Percentiles rank a stretch among this genome's conserved stretches.
Evolutionary conservation across 2,113 vertebrate genomes (phyloP).

Genomic region (Bos indicus): DNA sequence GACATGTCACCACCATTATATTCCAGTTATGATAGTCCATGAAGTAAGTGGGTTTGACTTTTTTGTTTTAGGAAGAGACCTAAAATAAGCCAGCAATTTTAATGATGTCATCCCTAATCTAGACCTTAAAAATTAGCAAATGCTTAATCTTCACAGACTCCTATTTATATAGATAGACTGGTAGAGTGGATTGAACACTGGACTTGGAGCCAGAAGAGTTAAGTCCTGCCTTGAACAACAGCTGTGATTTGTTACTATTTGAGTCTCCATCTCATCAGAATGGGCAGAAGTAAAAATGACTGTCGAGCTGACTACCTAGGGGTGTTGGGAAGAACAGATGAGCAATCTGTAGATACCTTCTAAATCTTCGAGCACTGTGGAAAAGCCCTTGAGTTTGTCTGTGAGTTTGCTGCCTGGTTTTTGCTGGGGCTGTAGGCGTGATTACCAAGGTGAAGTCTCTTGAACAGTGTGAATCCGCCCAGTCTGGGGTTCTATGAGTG

Average conservation of each 20-base stretch:
- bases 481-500: neutral
- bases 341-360: neutral
- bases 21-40: neutral
- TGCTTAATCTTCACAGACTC: neutral
- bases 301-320: neutral
- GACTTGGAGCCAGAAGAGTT: neutral
- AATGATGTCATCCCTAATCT: neutral
- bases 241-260: neutral
- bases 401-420: neutral
- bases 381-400: neutral
- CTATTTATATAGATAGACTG: neutral
- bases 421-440: neutral
- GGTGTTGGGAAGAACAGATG: neutral
- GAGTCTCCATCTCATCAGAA: neutral
- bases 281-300: neutral
- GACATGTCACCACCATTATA: neutral
- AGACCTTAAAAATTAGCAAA: slow-evolving; percentile 12
- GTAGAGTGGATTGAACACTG: neutral
- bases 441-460: neutral
- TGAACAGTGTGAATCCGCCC: neutral
- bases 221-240: neutral
- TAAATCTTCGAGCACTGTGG: neutral
- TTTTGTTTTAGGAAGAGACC: neutral
- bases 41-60: neutral
- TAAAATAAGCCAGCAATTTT: neutral